A percentile compares a stretch with the other conserved stretches of the same genome.
Conservation (phyloP, 2,888 invertebrate species). For the Endomychus coccineus region DNA sequence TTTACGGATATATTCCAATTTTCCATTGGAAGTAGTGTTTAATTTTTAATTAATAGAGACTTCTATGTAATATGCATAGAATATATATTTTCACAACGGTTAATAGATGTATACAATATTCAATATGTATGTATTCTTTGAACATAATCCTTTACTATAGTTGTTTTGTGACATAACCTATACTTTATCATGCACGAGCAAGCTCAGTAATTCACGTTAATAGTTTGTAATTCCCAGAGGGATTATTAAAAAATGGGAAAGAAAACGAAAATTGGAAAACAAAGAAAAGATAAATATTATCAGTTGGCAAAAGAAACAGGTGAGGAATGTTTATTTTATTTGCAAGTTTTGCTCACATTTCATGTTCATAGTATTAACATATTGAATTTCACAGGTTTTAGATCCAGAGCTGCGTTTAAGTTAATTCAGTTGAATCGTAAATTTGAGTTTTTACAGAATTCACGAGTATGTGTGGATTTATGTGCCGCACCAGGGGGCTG, state of each 20-base stretch:
- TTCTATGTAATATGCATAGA: too few species aligned
- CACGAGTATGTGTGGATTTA: conserved; percentile 93
- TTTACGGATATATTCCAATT: too few species aligned
- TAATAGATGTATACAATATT: too few species aligned
- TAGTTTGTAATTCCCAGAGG: too few species aligned
- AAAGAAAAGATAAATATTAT: conserved; percentile 97
- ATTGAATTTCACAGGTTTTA: conserved; percentile 60
- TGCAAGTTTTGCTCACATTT: background rate
- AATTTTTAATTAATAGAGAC: too few species aligned
- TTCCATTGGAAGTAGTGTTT: too few species aligned
- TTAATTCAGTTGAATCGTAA: conserved; percentile 95
- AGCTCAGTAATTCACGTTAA: too few species aligned
- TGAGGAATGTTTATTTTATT: conserved; percentile 38
- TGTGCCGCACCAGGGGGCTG: conserved; percentile 99
- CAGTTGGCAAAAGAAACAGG: conserved; percentile 98
- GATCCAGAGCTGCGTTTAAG: conserved; percentile 99
- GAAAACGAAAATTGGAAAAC: conserved; percentile 94
- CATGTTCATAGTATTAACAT: conserved; percentile 5
- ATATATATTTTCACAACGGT: too few species aligned
- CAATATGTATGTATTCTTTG: too few species aligned
- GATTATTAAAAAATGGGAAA: conserved; percentile 94
- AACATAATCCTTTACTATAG: too few species aligned
- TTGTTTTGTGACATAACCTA: too few species aligned
- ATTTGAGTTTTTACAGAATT: conserved; percentile 92
- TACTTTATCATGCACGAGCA: too few species aligned